phyloP scores from a whole-genome alignment of 2,113 vertebrate genomes.

The Erpornis zantholeuca region DNA sequence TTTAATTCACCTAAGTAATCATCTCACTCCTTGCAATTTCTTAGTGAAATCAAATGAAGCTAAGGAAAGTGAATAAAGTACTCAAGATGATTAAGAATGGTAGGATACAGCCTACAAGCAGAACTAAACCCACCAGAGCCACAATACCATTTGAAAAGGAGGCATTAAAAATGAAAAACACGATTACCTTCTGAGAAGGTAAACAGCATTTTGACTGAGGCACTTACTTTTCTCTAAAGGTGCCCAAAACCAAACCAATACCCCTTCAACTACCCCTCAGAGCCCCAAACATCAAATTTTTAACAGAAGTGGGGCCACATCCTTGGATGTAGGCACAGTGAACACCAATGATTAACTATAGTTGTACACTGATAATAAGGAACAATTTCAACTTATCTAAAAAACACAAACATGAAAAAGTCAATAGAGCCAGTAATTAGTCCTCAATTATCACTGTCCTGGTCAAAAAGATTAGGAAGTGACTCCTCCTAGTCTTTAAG shows the following conservation, averaged over 20 bases:
- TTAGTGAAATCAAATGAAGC: not conserved
- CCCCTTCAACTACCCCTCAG: not conserved
- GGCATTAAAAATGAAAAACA: not conserved
- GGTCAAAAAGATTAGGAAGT: constrained; percentile 7
- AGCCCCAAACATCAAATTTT: not conserved
- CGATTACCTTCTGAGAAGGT: not conserved
- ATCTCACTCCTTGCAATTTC: not conserved
- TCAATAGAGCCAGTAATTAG: not conserved
- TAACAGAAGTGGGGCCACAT: not conserved
- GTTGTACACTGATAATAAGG: not conserved
- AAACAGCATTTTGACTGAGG: not conserved
- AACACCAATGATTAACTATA: not conserved
- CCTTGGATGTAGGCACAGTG: not conserved
- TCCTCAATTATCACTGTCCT: not conserved
- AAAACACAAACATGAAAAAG: not conserved
- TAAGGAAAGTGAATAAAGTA: not conserved
- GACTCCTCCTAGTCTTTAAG: not conserved
- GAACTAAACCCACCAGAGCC: not conserved
- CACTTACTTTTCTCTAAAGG: not conserved
- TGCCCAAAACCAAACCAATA: not conserved
- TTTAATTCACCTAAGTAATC: not conserved
- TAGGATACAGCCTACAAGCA: not conserved
- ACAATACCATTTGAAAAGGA: not conserved
- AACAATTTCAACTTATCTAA: not conserved
- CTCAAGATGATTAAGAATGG: not conserved